phyloP scores from a whole-genome alignment of 2,797 vertebrate genomes.

The Poeciliopsis presidionis region DNA sequence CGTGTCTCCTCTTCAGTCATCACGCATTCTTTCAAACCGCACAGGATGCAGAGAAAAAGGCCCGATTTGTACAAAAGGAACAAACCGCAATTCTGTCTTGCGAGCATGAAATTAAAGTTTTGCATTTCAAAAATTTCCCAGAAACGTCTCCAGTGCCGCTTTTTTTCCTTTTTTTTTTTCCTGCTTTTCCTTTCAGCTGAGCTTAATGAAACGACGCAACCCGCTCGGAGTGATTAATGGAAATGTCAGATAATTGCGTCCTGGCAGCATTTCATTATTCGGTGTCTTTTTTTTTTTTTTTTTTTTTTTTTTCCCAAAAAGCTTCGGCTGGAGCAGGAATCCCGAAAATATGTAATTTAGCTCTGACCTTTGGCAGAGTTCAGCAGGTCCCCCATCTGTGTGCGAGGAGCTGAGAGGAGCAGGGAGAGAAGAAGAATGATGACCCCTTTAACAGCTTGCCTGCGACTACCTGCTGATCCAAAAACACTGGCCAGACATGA shows the following conservation, averaged over 20 bases:
- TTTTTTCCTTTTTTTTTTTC: no score
- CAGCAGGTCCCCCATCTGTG: constrained; percentile 95
- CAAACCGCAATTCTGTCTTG: constrained; percentile 46
- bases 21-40: constrained; percentile 70
- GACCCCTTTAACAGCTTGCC: constrained; percentile 91
- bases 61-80: constrained; percentile 17
- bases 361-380: constrained; percentile 92
- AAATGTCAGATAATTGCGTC: constrained; percentile 65
- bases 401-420: constrained; percentile 80
- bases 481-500: constrained; percentile 97
- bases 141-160: constrained; percentile 23
- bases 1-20: constrained; percentile 77
- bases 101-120: constrained; percentile 45
- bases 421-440: constrained; percentile 86
- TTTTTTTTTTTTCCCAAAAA: constrained; percentile 37
- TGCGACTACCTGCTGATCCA: constrained; percentile 97
- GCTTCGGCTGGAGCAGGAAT: constrained; percentile 76
- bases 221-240: constrained; percentile 47
- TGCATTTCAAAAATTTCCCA: constrained; percentile 26
- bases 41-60: constrained; percentile 36
- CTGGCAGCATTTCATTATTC: constrained; percentile 57
- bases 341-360: constrained; percentile 89
- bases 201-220: constrained; percentile 32
- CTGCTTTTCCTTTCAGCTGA: not conserved
- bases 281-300: constrained; percentile 25